Base-by-base conservation (phyloP, 2,113 vertebrate genomes). In the Orycteropus afer region DNA sequence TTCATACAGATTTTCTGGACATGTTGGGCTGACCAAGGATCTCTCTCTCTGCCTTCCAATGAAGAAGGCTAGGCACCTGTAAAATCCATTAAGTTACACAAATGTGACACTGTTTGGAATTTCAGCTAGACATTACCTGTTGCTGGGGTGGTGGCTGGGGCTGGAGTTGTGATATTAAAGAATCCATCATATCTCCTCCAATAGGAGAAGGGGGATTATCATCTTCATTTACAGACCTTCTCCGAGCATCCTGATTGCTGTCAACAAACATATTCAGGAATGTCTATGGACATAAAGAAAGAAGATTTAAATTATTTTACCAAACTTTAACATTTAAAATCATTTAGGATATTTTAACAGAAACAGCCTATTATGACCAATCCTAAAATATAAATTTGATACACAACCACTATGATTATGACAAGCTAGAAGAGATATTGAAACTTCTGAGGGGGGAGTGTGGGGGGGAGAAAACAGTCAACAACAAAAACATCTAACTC, bases 181-280 rank as follows among this genome's bases (percentile, higher is more conserved):
- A 99, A 97, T 99, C 99, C 99, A 99, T 99, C 98, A 99, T 98
- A 74, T 99, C 99, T 13, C 98, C 99, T 73, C 99, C 99, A 65
- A 99, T 99, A n/a, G 99, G 99, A 84, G 99, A 99, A 61, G 99
- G 99, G 2, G 99, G 99, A 97, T 99, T 99, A 97, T 99, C 99
- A 0, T 99, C 99, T 93, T 99, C 99, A 61, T 99, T 99, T 94
- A 99, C 99, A 3, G 99, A 99, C 76, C 99, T 99, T 49, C 99
- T 98, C 93, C 99, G 99, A 87, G 99, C 99, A 89, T 99, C 99
- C 98, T 99, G 99, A 98, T 99, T 99, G 97, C 99, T 99, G 98
- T 99, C 99, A 79, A 99, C 99, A 98, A 99, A 99, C 99, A 99
- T 99, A 98, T 99, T 99, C 97, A 99, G 98, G 98, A 99, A 99